These are phyloP conservation scores for Ethmia dodecea DNA, from an alignment of 2,888 invertebrate genomes.

Conservation along the genomic window DNA sequence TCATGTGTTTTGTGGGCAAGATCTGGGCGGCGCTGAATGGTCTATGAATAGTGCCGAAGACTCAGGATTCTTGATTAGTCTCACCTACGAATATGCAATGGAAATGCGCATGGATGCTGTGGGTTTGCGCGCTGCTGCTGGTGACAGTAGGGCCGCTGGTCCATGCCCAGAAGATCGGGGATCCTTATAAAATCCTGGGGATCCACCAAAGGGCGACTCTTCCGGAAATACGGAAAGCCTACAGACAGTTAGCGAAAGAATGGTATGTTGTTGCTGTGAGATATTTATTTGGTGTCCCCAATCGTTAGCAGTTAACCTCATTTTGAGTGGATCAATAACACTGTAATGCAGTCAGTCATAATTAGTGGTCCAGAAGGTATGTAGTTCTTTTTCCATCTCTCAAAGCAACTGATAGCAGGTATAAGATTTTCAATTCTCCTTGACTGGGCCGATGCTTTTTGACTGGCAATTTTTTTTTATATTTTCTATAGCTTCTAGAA, in stretches of 20 bases:
- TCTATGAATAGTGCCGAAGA: constrained; percentile 40
- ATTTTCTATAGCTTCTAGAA: too few species aligned
- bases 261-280: constrained; percentile 78
- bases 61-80: constrained; percentile 35
- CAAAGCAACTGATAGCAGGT: too few species aligned
- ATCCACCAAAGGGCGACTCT: constrained; percentile 84
- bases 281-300: not conserved
- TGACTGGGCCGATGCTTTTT: too few species aligned
- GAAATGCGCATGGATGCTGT: constrained; percentile 55
- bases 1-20: constrained; percentile 38
- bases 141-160: constrained; percentile 38
- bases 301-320: constrained; percentile 2
- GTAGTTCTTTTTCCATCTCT: too few species aligned
- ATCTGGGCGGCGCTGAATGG: constrained; percentile 32
- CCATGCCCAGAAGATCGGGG: constrained; percentile 75
- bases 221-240: constrained; percentile 92
- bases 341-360: too few species aligned
- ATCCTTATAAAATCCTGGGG: constrained; percentile 92
- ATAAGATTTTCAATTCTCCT: too few species aligned
- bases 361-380: too few species aligned
- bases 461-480: too few species aligned
- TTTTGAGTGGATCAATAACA: constrained; percentile 16
- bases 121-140: constrained; percentile 45
- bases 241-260: constrained; percentile 93
- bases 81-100: constrained; percentile 69